phyloP scores from a whole-genome alignment of 2,797 vertebrate species.

The Propithecus deckenii region DNA sequence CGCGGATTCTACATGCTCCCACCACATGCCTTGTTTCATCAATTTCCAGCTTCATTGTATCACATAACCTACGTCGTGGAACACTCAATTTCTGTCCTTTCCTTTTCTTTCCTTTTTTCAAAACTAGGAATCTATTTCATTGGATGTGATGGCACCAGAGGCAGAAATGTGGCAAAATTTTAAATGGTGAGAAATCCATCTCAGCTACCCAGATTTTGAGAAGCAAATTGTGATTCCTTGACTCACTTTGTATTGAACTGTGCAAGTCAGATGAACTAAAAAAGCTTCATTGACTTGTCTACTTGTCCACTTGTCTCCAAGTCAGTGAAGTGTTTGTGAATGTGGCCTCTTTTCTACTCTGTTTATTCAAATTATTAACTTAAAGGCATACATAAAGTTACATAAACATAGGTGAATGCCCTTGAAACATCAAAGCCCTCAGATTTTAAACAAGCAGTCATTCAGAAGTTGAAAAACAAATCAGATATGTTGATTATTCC shows the following conservation, averaged over 20 bases:
- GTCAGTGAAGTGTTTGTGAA: conserved; percentile 68
- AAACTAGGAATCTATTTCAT: conserved; percentile 52
- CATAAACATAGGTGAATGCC: conserved; percentile 27
- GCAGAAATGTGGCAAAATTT: conserved; percentile 61
- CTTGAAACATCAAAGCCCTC: conserved; percentile 52
- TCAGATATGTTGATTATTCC: not conserved
- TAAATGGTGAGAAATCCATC: conserved; percentile 71
- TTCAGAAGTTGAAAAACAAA: not conserved
- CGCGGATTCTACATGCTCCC: not conserved
- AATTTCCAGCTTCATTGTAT: conserved; percentile 36
- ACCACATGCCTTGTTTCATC: not conserved
- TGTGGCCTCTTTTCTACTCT: conserved; percentile 42
- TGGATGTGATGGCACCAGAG: conserved; percentile 57
- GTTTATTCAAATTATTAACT: conserved; percentile 55
- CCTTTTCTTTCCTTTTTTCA: not conserved
- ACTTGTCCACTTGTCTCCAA: conserved; percentile 71
- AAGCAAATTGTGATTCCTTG: conserved; percentile 60
- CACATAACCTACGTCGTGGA: conserved; percentile 30
- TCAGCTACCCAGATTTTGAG: conserved; percentile 66
- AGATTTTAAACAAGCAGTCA: not conserved
- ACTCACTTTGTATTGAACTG: conserved; percentile 69
- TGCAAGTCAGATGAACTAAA: conserved; percentile 73
- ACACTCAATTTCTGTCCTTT: conserved; percentile 51
- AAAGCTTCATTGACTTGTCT: conserved; percentile 67
- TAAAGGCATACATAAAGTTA: conserved; percentile 49